Evolutionary conservation across 2,113 vertebrate species (phyloP), one percentile per base, ranked within the genome.

Genomic region (Alosa alosa): DNA sequence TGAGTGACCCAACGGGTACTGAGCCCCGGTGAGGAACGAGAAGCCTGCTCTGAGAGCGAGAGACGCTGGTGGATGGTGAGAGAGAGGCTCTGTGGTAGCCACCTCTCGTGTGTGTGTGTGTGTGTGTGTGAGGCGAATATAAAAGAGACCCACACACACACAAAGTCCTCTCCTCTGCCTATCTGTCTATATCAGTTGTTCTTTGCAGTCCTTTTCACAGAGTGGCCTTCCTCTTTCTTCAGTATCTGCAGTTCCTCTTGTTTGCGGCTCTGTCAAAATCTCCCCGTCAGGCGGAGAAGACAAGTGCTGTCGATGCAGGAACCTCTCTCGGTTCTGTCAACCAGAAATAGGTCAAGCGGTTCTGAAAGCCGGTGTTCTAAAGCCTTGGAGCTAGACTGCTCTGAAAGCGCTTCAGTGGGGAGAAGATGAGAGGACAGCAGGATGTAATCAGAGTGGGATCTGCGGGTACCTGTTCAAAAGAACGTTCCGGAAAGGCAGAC

Each of bases 1-100:
- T 90, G 89, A 90, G 78, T 60, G 49, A 36, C 81, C 44, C 36
- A 55, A 64, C 13, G 8, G 72, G 72, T 78, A 39, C 36, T 4
- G 25, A 7, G 2, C 31, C 72, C 10, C 72, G 25, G 15, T 17
- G 36, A 39, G 31, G 41, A 39, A 41, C 36, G 11, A 49, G 31
- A 78, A 39, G 39, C 36, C 10, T 2, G 57, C 45, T 81, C 83
- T 46, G 85, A 49, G 87, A 87, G 86, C 85, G 85, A 87, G 31
- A 72, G n/a, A 72, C 25, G 8, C 2, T 0, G 25, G 25, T 10
- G n/a, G 72, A 78, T 13, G 13, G 64, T 3, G 25, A 31, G 36
- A 15, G 36, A 39, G 36, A 17, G 31, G 4, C 10, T 39, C 11
- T 78, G 25, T 39, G 13, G 25, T 8, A 31, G 50, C 22, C 9